Percentiles rank a stretch among this genome's conserved stretches.
Evolutionary conservation across 1,140 invertebrate genomes (phyloP).

Genomic region (Aphaenogaster floridana): DNA sequence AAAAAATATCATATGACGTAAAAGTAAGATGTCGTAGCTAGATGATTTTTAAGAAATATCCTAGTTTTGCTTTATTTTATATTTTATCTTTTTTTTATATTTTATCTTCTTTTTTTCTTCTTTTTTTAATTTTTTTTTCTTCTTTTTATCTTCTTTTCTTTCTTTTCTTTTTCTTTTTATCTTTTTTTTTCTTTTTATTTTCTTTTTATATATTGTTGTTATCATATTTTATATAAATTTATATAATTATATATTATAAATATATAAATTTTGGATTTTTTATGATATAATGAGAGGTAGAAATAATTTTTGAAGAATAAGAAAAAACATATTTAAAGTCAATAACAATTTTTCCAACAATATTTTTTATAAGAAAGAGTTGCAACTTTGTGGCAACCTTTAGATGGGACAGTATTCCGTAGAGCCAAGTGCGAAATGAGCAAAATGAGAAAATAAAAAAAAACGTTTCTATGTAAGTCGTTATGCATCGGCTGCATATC

Average conservation of each 20-base stretch:
- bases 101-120: neutral
- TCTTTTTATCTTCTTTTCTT: no score
- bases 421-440: neutral
- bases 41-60: neutral
- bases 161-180: no score
- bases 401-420: neutral
- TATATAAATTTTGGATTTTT: neutral
- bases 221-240: no score
- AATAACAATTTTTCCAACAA: neutral
- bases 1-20: conserved; percentile 40
- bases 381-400: no score
- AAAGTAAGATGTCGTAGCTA: neutral
- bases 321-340: neutral
- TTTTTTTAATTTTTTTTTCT: no score
- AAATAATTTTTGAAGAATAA: neutral
- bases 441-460: neutral
- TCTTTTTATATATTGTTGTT: no score
- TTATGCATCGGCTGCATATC: conserved; percentile 9
- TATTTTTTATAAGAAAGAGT: neutral
- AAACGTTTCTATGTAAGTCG: neutral
- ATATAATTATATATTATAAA: no score
- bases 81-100: neutral
- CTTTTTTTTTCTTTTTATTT: no score
- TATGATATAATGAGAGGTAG: neutral
- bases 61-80: neutral